These are phyloP conservation scores for Buphagus erythrorhynchus DNA, from an alignment of 2,797 vertebrate species.

Conservation along the genomic window DNA sequence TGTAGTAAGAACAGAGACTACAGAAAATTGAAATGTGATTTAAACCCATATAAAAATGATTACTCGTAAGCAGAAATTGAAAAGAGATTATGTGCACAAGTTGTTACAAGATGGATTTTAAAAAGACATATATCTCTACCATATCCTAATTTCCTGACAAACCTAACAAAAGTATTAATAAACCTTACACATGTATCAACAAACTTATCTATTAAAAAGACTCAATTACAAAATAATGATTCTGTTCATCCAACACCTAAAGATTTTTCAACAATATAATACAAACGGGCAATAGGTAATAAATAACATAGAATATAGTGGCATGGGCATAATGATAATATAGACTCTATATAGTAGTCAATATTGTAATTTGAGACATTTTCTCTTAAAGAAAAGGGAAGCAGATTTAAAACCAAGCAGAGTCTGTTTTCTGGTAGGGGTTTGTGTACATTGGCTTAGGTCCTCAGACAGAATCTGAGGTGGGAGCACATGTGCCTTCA, in stretches of 20 bases:
- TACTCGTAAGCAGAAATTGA: background rate
- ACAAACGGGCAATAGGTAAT: background rate
- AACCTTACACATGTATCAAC: background rate
- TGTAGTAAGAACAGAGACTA: background rate
- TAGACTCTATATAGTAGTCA: background rate
- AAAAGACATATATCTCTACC: background rate
- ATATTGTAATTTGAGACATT: background rate
- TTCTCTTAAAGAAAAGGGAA: background rate
- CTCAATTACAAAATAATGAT: background rate
- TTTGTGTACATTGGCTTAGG: background rate
- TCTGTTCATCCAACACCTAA: background rate
- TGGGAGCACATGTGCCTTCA: background rate
- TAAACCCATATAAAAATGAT: background rate
- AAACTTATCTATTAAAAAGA: background rate
- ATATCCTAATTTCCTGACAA: background rate
- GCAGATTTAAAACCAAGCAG: background rate
- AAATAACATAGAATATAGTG: background rate
- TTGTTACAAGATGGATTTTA: background rate
- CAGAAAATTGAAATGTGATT: background rate
- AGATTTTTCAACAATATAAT: background rate
- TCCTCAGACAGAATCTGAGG: background rate
- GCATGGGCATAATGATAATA: background rate
- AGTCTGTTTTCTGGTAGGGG: background rate
- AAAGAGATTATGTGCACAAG: background rate
- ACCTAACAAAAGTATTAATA: background rate